Base-by-base conservation (phyloP, 2,888 invertebrate genomes). In the Bombylius discolor region DNA sequence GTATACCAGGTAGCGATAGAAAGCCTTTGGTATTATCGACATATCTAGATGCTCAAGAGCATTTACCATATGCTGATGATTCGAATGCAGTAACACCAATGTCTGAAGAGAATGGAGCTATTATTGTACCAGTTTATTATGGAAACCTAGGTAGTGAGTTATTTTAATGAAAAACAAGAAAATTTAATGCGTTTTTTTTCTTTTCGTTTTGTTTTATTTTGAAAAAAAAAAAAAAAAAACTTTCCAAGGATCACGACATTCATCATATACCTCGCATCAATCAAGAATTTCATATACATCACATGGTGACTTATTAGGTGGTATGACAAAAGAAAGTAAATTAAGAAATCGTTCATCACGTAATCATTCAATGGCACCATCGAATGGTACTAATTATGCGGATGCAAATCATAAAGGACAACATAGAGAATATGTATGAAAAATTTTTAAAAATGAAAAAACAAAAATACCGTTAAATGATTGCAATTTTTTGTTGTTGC, bases 61-160 rank as follows among this genome's bases (percentile, higher is more conserved):
- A 94, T 76, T 81, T 97, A 70, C 96, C 96, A 58, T 97, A 93
- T 73, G 96, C 95, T 57, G 97, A 97, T 74, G 97, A 96, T 77
- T 95, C 95, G 61, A 92, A 92, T 70, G 96, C 95, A 62, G 96
- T 94, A 58, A 97, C 96, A 60, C 97, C 97, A 55, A 93, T 95
- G 89, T 95, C 94, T 62, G 96, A 96, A 78, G 96, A 96, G 77
- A 94, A 93, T 75, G 93, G 93, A 70, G 91, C 91, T 71, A 92
- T 94, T 75, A 89, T 94, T 68, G 89, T 93, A 67, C 91, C 92
- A 58, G 87, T 89, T 71, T 92, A 91, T 77, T 89, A 89, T 73
- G 84, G 88, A 67, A 89, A 87, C 77, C 79, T 89, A 78, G 88
- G 89, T 82, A 68, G 67, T 73, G 55, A 52, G 33, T 52, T 36